Base-by-base conservation (phyloP, 2,888 invertebrate species). In the Arge pagana region DNA sequence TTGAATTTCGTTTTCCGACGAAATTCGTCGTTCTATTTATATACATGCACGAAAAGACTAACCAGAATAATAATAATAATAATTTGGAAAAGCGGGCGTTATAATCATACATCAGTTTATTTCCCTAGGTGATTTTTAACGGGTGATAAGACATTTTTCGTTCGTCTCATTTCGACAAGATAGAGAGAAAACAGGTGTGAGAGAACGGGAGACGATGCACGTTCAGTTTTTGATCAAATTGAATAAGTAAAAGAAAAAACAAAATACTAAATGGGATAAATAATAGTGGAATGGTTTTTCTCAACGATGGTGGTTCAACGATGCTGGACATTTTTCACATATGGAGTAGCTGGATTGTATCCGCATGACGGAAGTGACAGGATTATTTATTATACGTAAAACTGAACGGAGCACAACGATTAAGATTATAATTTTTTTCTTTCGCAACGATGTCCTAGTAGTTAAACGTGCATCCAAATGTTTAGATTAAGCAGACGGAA, bases 291-390 rank as follows among this genome's bases (percentile, higher is more conserved):
- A 48, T 18, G 48, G 48, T 37, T 31, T 35, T 23, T 26, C 26
- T 30, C 42, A 41, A 35, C 28, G 36, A 15, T 36, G 48, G 19
- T 37, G n/a, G 45, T 26, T 26, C 21, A 18, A 36, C n/a, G n/a
- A 45, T 48, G 50, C 43, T 52, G 54, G 53, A 54, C 48, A 53
- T 56, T 55, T 48, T 35, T 35, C 4, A 16, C 52, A 48, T 30
- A 55, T 55, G 67, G 65, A 48, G 52, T 62, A 48, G 63, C 57
- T 55, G 54, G 65, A 57, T 68, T 64, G 67, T 65, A 67, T 67
- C 64, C 66, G 64, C 62, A 36, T 52, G 61, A 55, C 66, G 63
- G 65, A 65, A 67, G 64, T 58, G 48, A 54, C 56, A 52, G 62
- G 53, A 54, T 52, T 52, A 37, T 54, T 56, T 52, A 48, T 51